Percentiles rank a stretch among this genome's conserved stretches.
Evolutionary conservation across 2,888 invertebrate species (phyloP).

Genomic region (Drosophila ochracea): DNA sequence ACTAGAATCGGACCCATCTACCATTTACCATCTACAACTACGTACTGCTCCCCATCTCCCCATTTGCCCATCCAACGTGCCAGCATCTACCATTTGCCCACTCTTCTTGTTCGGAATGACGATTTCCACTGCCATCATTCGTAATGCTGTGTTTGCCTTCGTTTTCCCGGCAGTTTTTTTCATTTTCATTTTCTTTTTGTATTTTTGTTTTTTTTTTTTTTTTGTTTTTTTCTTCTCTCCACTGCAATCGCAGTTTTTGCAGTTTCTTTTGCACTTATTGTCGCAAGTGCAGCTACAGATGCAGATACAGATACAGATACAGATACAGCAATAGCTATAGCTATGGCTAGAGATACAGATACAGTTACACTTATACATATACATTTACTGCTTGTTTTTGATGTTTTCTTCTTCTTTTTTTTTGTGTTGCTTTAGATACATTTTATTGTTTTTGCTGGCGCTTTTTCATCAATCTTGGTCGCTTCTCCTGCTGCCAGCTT

Average conservation of each 20-base stretch:
- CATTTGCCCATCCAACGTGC: background rate
- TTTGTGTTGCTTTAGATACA: slow-evolving; percentile 56
- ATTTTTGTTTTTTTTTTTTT: slow-evolving; percentile 9
- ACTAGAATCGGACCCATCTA: slow-evolving; percentile 51
- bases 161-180: slow-evolving; percentile 34
- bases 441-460: slow-evolving; percentile 72
- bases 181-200: slow-evolving; percentile 12
- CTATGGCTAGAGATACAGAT: slow-evolving; percentile 11
- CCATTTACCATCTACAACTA: slow-evolving; percentile 1
- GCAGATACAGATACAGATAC: slow-evolving; percentile 19
- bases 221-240: slow-evolving; percentile 16
- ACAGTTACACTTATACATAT: slow-evolving; percentile 12
- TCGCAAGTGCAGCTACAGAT: slow-evolving; percentile 50
- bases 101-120: slow-evolving; percentile 18
- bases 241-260: slow-evolving; percentile 34
- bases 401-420: slow-evolving; percentile 8
- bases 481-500: slow-evolving; percentile 55
- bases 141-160: slow-evolving; percentile 44
- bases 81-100: background rate
- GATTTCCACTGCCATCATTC: slow-evolving; percentile 37
- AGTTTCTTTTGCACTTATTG: slow-evolving; percentile 62
- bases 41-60: background rate
- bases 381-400: slow-evolving; percentile 7
- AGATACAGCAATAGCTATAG: slow-evolving; percentile 4
- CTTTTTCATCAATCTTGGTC: slow-evolving; percentile 78